Conservation (phyloP, 2,888 invertebrate species). For the Ernsta delagoae region DNA sequence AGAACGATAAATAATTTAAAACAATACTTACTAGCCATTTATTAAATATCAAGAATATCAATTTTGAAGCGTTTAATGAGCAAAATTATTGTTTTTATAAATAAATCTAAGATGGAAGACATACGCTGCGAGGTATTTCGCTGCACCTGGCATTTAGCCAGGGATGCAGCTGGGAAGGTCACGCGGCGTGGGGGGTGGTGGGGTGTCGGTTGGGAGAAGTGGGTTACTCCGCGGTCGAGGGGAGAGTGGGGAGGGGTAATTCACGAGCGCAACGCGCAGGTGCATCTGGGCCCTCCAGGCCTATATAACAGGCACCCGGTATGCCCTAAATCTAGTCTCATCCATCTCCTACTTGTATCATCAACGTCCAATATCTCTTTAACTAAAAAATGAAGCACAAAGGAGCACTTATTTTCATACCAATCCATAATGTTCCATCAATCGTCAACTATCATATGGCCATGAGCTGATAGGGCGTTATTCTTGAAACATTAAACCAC, state of each 20-base stretch:
- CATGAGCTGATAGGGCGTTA: slow-evolving; percentile 31
- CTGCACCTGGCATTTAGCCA: slow-evolving; percentile 68
- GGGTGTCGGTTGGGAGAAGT: slow-evolving; percentile 40
- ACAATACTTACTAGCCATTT: neutral
- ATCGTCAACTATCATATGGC: slow-evolving; percentile 44
- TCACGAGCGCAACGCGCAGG: slow-evolving; percentile 69
- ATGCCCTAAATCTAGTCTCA: slow-evolving; percentile 37
- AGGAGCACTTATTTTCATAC: neutral
- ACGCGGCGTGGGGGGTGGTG: slow-evolving; percentile 43
- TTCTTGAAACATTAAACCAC: slow-evolving; percentile 32
- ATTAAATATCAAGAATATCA: neutral
- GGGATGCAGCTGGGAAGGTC: slow-evolving; percentile 78
- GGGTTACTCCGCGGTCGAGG: slow-evolving; percentile 39
- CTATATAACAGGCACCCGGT: slow-evolving; percentile 36
- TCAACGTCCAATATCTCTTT: neutral
- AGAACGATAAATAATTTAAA: too few relatives aligned
- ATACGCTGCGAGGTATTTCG: slow-evolving; percentile 46
- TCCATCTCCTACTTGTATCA: slow-evolving; percentile 31
- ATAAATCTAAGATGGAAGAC: slow-evolving; percentile 47
- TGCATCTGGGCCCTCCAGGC: slow-evolving; percentile 62
- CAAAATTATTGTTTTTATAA: slow-evolving; percentile 41
- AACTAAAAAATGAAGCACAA: neutral
- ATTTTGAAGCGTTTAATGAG: neutral
- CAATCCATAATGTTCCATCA: neutral
- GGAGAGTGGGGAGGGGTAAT: slow-evolving; percentile 53